Evolutionary conservation across 2,888 invertebrate species (phyloP).

Genomic region (Acleris literana): DNA sequence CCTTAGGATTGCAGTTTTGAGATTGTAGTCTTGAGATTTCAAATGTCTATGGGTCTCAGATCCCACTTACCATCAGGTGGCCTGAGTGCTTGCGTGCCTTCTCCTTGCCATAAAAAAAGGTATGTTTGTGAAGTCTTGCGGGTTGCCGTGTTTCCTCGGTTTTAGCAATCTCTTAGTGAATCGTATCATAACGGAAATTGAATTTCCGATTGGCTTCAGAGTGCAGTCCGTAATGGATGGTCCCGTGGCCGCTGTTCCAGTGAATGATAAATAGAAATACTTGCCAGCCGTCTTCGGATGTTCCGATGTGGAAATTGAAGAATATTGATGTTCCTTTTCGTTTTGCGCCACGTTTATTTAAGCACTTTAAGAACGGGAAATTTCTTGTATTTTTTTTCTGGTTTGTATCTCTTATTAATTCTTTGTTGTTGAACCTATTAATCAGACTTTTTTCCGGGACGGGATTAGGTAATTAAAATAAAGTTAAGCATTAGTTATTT

Average conservation of each 20-base stretch:
- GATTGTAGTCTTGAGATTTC: too few species aligned
- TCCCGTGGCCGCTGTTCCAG: constrained; percentile 56
- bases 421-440: too few species aligned
- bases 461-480: too few species aligned
- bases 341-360: constrained; percentile 48
- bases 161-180: constrained; percentile 71
- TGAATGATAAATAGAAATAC: constrained; percentile 63
- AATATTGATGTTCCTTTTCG: constrained; percentile 54
- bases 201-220: constrained; percentile 75
- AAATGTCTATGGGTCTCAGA: too few species aligned
- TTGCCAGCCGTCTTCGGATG: constrained; percentile 41
- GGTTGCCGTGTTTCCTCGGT: constrained; percentile 46
- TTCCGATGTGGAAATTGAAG: constrained; percentile 51
- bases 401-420: background rate
- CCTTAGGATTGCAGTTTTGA: too few species aligned
- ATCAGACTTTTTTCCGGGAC: too few species aligned
- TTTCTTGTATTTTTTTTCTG: background rate
- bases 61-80: too few species aligned
- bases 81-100: too few species aligned
- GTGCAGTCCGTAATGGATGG: constrained; percentile 64
- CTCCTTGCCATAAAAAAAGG: too few species aligned
- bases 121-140: constrained; percentile 45
- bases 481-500: too few species aligned
- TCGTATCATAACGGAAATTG: constrained; percentile 79
- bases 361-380: background rate